phyloP scores from a whole-genome alignment of 2,888 invertebrate genomes.

The Theodoxus fluviatilis region DNA sequence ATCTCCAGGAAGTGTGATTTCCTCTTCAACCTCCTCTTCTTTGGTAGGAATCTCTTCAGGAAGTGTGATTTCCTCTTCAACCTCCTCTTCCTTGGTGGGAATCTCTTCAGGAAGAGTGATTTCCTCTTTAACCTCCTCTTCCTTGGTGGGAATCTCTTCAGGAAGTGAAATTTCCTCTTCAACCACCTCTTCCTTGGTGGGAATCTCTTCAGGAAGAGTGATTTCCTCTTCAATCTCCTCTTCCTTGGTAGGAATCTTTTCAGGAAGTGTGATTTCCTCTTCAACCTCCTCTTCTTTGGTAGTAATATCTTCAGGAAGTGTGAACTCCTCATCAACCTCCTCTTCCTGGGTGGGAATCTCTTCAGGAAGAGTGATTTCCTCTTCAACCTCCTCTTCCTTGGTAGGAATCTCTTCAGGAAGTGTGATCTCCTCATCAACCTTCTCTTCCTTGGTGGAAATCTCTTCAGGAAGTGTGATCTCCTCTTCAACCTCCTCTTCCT shows the following conservation, averaged over 20 bases:
- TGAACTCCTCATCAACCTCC: slow-evolving; percentile 17
- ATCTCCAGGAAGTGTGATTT: slow-evolving; percentile 16
- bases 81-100: slow-evolving; percentile 22
- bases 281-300: slow-evolving; percentile 23
- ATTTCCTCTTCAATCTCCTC: slow-evolving; percentile 17
- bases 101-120: slow-evolving; percentile 25
- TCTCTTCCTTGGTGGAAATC: no score
- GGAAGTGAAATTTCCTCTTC: slow-evolving; percentile 13
- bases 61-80: slow-evolving; percentile 23
- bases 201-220: slow-evolving; percentile 20
- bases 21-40: slow-evolving; percentile 18
- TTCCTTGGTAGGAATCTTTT: slow-evolving; percentile 13
- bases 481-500: no score
- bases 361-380: slow-evolving; percentile 6
- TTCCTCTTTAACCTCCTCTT: slow-evolving; percentile 19
- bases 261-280: slow-evolving; percentile 8
- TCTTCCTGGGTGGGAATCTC: slow-evolving; percentile 3
- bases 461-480: no score
- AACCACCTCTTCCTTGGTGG: slow-evolving; percentile 19
- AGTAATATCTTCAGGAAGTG: slow-evolving; percentile 17
- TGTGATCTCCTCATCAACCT: neutral
- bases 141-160: neutral
- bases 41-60: slow-evolving; percentile 21
- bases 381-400: slow-evolving; percentile 16
- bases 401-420: slow-evolving; percentile 10